Percentiles rank a stretch among this genome's conserved stretches.
Conservation (phyloP, 2,113 vertebrate species). For the Stigmatopora argus region DNA sequence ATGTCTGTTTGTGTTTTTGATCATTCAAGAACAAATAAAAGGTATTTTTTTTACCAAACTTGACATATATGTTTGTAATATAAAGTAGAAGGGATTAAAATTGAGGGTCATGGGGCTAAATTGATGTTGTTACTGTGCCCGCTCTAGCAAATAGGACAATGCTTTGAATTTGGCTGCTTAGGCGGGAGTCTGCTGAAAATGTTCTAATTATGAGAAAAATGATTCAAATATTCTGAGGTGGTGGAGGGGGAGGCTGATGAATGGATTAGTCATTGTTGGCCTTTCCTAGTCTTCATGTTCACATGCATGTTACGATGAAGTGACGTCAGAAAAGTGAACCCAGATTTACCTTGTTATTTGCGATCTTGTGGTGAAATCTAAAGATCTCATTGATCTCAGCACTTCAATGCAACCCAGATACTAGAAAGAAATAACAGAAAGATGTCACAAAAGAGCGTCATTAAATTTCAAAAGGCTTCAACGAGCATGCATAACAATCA, state of each 20-base stretch:
- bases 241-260: not conserved
- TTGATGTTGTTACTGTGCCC: too few relatives aligned
- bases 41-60: too few relatives aligned
- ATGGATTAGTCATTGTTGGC: not conserved
- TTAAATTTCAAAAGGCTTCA: not conserved
- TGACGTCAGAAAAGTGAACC: constrained; percentile 1
- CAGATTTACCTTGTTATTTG: constrained; percentile 74
- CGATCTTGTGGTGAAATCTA: constrained; percentile 77
- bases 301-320: not conserved
- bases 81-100: too few relatives aligned
- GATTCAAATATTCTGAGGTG: not conserved
- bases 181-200: too few relatives aligned
- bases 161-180: too few relatives aligned
- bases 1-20: too few relatives aligned
- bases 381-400: constrained; percentile 77
- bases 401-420: constrained; percentile 79
- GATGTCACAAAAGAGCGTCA: not conserved
- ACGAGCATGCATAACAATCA: not conserved
- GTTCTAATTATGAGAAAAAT: not conserved
- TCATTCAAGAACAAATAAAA: too few relatives aligned
- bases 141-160: too few relatives aligned
- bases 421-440: constrained; percentile 54
- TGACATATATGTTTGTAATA: too few relatives aligned
- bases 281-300: too few relatives aligned
- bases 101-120: too few relatives aligned